These are phyloP conservation scores for Cromileptes altivelis DNA, from an alignment of 2,113 vertebrate genomes.

Conservation along the genomic window DNA sequence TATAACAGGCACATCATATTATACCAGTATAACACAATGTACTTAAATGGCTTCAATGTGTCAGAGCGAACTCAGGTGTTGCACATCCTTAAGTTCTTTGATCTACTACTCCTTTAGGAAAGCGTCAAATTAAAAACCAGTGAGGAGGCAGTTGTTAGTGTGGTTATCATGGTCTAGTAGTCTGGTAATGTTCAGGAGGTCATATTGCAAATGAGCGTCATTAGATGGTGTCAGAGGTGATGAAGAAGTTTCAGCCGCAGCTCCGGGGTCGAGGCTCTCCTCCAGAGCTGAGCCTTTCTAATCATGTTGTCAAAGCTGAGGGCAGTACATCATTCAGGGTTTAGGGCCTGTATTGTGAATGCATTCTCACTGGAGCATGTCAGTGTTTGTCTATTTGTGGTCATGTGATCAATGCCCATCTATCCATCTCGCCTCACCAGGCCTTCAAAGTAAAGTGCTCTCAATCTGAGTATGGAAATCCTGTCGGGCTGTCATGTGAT, in stretches of 20 bases:
- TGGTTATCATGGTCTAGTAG: conserved; percentile 40
- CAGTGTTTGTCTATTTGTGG: conserved; percentile 24
- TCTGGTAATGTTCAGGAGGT: conserved; percentile 73
- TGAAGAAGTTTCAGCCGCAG: conserved; percentile 77
- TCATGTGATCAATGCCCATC: conserved; percentile 12
- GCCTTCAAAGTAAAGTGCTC: conserved; percentile 8
- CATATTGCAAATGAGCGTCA: conserved; percentile 80
- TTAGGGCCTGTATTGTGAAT: neutral
- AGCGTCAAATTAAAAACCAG: conserved; percentile 15
- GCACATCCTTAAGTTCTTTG: neutral
- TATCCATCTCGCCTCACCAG: conserved; percentile 46
- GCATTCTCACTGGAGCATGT: neutral
- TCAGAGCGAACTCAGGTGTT: conserved; percentile 13
- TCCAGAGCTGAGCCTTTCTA: conserved; percentile 72
- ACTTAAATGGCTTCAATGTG: neutral
- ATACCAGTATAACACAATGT: neutral
- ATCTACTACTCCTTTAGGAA: conserved; percentile 11
- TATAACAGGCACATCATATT: neutral
- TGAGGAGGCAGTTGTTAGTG: conserved; percentile 25
- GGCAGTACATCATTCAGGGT: conserved; percentile 62
- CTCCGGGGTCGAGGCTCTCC: conserved; percentile 68
- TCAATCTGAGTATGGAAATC: neutral
- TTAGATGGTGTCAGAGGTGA: conserved; percentile 84
- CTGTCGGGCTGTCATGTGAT: conserved; percentile 22
- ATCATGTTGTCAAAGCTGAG: conserved; percentile 76